Conservation (phyloP, 2,888 invertebrate species). For the Erebia ligea region DNA sequence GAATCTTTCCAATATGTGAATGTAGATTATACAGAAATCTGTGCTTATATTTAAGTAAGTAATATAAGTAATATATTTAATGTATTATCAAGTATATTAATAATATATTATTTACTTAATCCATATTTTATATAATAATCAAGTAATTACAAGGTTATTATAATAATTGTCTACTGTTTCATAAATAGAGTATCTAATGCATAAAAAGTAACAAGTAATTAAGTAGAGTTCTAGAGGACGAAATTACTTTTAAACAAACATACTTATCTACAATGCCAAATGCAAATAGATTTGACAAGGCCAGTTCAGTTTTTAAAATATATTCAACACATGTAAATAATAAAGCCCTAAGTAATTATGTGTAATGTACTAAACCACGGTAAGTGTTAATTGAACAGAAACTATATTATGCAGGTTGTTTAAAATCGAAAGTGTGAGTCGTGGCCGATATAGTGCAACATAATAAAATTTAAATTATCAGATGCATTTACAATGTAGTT, state of each 20-base stretch:
- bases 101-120: too few species aligned
- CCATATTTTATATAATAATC: too few species aligned
- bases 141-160: too few species aligned
- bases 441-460: neutral
- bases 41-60: too few species aligned
- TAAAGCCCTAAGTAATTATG: neutral
- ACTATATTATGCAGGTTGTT: constrained; percentile 1
- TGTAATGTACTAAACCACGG: neutral
- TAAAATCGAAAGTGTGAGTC: constrained; percentile 21
- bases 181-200: neutral
- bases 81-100: too few species aligned
- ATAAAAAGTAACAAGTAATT: neutral
- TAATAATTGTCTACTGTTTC: too few species aligned
- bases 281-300: constrained; percentile 42
- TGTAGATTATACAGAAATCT: neutral
- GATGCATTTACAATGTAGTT: constrained; percentile 30
- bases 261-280: constrained; percentile 32
- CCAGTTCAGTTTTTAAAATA: constrained; percentile 25
- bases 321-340: neutral
- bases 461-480: constrained; percentile 1
- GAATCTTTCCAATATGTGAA: neutral
- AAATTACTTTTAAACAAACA: constrained; percentile 25
- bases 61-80: too few species aligned
- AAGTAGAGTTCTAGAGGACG: constrained; percentile 8
- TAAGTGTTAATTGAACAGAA: neutral